Evolutionary conservation across 1,140 invertebrate species (phyloP).

Genomic region (Zaprionus lachaisei): DNA sequence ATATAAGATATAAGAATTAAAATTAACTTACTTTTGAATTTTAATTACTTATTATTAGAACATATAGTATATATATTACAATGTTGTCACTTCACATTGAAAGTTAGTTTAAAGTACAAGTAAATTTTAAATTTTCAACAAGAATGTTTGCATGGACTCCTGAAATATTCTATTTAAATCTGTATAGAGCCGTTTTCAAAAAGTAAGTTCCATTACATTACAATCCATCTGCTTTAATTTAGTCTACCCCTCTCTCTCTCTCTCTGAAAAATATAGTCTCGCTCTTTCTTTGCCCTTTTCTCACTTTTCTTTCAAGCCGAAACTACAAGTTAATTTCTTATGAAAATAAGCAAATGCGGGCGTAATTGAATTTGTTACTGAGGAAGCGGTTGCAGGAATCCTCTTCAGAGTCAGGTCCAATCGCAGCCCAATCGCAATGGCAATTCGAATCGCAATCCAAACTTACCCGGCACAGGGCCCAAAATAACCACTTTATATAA

Average conservation of each 20-base stretch:
- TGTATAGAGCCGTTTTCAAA: too few species aligned
- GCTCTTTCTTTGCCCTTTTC: not conserved
- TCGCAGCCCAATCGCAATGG: constrained; percentile 33
- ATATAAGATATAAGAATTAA: too few species aligned
- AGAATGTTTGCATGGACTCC: too few species aligned
- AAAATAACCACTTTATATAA: constrained; percentile 81
- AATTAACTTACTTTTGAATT: too few species aligned
- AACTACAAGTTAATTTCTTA: constrained; percentile 78
- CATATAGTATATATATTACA: too few species aligned
- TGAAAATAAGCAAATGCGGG: constrained; percentile 73
- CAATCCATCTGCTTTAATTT: too few species aligned
- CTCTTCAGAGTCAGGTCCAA: constrained; percentile 29
- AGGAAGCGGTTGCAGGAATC: constrained; percentile 43
- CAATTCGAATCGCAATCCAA: constrained; percentile 46
- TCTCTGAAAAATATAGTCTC: not conserved
- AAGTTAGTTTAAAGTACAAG: too few species aligned
- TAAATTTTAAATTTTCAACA: too few species aligned
- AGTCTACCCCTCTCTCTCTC: not conserved
- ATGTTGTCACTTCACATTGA: too few species aligned
- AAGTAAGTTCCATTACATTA: too few species aligned
- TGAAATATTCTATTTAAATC: too few species aligned
- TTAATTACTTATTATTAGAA: too few species aligned
- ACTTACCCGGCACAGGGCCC: constrained; percentile 46
- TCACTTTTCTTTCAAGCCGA: not conserved
- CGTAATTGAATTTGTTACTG: constrained; percentile 76